Evolutionary conservation across 2,113 vertebrate species (phyloP).

Genomic region (Syngnathus floridae): DNA sequence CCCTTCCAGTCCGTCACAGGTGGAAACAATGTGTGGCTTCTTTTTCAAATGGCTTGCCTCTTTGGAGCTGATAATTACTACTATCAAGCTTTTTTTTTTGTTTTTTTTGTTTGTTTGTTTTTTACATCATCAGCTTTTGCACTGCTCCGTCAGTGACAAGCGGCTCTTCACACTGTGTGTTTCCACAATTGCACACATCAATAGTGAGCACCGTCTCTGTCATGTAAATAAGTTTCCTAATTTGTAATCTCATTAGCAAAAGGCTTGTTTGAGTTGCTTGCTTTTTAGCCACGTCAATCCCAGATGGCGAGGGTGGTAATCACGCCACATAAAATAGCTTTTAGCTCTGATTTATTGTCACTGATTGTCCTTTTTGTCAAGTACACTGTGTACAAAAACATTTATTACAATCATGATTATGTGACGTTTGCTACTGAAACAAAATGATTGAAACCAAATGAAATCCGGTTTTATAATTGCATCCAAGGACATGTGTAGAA

Average conservation of each 20-base stretch:
- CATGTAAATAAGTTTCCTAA: slow-evolving; percentile 58
- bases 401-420: slow-evolving; percentile 2
- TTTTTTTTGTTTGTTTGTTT: slow-evolving; percentile 31
- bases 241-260: slow-evolving; percentile 56
- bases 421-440: background rate
- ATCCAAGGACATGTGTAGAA: background rate
- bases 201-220: slow-evolving; percentile 35
- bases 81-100: slow-evolving; percentile 32
- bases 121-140: slow-evolving; percentile 31
- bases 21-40: slow-evolving; percentile 60
- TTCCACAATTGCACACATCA: slow-evolving; percentile 32
- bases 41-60: slow-evolving; percentile 39
- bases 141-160: slow-evolving; percentile 20
- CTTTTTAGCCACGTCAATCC: slow-evolving; percentile 50
- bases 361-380: slow-evolving; percentile 1
- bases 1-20: slow-evolving; percentile 38
- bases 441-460: background rate
- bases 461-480: background rate
- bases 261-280: slow-evolving; percentile 36
- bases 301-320: slow-evolving; percentile 60
- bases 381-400: background rate
- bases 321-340: slow-evolving; percentile 52
- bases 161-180: background rate
- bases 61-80: slow-evolving; percentile 62
- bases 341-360: slow-evolving; percentile 51